Base-by-base conservation (phyloP, 1,140 invertebrate genomes). In the Homalodisca vitripennis region DNA sequence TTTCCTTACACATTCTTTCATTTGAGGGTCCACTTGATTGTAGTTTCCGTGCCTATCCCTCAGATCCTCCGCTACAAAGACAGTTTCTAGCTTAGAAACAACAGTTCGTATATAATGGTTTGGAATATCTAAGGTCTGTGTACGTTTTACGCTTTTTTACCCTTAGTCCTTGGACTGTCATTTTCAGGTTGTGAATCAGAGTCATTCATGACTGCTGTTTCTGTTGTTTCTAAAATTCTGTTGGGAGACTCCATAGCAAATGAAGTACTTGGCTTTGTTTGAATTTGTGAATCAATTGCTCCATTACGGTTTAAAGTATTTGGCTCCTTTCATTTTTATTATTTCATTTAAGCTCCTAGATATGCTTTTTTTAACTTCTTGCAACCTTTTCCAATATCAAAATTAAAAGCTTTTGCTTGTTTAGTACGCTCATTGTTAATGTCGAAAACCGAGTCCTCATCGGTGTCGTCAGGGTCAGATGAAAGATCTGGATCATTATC, bases 11-110 rank as follows among this genome's bases (percentile, higher is more conserved):
- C 62, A 22, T 22, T 69, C 53, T 65, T 41, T 69, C 34, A 71
- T 47, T 10, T 67, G 29, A 62, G 27, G 26, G 34, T 68, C 31
- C 14, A 69, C 2, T 60, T 22, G 34, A 22, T 62, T 27, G 41
- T 71, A 66, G 14, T 69, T 67, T 29, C 66, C 67, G 66, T 73
- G 69, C 65, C 68, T 70, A 63, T 66, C 70, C 10, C 70, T 63
- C 63, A 3, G 66, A 32, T 70, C 69, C 53, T 17, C 30, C 31
- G 41, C 22, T 32, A 70, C n/a, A 27, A 65, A 12, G 26, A 53
- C 48, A 60, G 55, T 30, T 24, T 65, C 57, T 2, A 29, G 13
- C 57, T 72, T 72, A 17, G 71, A 30, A 47, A 34, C 29, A 2
- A 57, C 53, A 3, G 72, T 71, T 66, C 51, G 20, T 20, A 73